Evolutionary conservation across 2,113 vertebrate species (phyloP), one percentile per base, ranked within the genome.

Genomic region (Gorsachius goisagi): DNA sequence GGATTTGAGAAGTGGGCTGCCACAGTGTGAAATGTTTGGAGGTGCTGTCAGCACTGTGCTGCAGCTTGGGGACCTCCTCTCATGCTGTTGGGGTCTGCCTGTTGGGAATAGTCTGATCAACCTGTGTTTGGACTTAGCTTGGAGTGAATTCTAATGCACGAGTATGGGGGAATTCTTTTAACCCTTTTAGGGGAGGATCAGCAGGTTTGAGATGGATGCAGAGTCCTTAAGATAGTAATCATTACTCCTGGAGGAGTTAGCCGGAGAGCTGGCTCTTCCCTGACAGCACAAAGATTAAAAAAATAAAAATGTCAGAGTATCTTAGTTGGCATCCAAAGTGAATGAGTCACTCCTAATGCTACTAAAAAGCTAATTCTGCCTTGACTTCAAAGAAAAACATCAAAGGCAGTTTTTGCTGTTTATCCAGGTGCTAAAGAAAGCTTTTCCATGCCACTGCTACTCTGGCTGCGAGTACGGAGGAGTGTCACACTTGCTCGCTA

Each of bases 301-400:
- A 81, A 80, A 47, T 19, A 37, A 52, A 85, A 88, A 84, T 13
- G 35, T 60, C 60, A 53, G 30, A 75, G 39, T 73, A 63, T 75
- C 71, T 64, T 93, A 50, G 28, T 67, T 89, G 90, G 76, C 66
- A 52, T 49, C 73, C 49, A 23, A 13, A 92, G 58, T 53, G 80
- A 87, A 66, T 77, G 86, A 94, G 58, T 96, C 92, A 89, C 59
- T 89, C 6, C 12, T 68, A 79, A 82, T 66, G 66, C 89, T 81
- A 35, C 39, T 66, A 30, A 91, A 89, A 85, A 94, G 58, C 45
- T 72, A 53, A 75, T 82, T 75, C 85, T 89, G 55, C 66, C 53
- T 87, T 85, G 69, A 56, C 94, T 96, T 96, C 96, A 88, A 94
- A 97, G 85, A 23, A 59, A 79, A 93, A 89, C 83, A 73, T 95